These are phyloP conservation scores for Dicentrarchus labrax DNA, from an alignment of 2,113 vertebrate species.

Conservation along the genomic window DNA sequence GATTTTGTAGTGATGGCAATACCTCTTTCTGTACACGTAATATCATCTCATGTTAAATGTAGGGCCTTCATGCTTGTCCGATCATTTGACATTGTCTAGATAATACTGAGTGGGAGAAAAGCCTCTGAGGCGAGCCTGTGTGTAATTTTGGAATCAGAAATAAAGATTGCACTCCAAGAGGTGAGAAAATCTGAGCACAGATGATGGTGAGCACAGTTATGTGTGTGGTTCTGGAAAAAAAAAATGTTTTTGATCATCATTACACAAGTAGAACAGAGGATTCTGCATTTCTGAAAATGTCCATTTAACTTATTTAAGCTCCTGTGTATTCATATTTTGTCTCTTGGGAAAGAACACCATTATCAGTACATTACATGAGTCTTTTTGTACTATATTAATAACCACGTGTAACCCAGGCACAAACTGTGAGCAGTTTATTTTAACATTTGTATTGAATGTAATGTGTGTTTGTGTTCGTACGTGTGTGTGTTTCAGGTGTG, in stretches of 20 bases:
- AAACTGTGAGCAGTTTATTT: neutral
- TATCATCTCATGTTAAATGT: neutral
- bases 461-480: conserved; percentile 81
- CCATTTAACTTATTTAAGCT: neutral
- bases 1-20: neutral
- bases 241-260: too few species aligned
- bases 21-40: neutral
- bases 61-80: neutral
- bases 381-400: neutral
- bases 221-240: too few species aligned
- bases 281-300: neutral
- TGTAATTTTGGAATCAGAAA: neutral
- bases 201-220: too few species aligned
- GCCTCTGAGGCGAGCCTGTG: too few species aligned
- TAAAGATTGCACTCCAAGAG: neutral
- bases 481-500: conserved; percentile 86
- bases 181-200: too few species aligned
- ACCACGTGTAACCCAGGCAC: too few species aligned
- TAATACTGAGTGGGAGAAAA: too few species aligned
- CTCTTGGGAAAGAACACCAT: neutral
- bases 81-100: too few species aligned
- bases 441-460: neutral
- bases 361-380: neutral
- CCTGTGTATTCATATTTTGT: neutral
- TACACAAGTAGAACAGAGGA: neutral